Conservation (phyloP, 2,113 vertebrate species). For the Psilopogon haemacephalus region DNA sequence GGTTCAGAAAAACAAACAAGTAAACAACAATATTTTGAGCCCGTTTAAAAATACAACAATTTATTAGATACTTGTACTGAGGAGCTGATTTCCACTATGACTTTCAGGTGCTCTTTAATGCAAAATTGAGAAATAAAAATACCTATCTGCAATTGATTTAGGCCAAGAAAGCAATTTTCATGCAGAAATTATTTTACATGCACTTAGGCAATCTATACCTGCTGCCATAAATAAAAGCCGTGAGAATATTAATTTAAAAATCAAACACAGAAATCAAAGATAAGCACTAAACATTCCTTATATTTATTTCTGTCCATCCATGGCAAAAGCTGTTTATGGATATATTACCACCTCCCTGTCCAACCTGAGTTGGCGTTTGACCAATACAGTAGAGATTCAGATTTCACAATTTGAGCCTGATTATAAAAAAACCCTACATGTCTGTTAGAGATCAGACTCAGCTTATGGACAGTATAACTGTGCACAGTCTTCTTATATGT, state of each 20-base stretch:
- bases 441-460: not conserved
- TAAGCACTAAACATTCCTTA: not conserved
- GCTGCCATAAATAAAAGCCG: not conserved
- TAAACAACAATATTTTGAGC: not conserved
- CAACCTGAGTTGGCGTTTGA: not conserved
- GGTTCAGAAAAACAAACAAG: too few species aligned
- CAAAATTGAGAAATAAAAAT: not conserved
- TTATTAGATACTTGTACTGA: not conserved
- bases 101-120: not conserved
- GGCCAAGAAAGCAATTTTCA: not conserved
- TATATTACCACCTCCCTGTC: not conserved
- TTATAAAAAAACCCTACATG: not conserved
- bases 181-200: not conserved
- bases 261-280: not conserved
- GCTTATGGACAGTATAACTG: not conserved
- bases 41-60: not conserved
- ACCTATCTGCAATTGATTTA: not conserved
- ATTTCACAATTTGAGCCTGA: not conserved
- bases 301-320: not conserved
- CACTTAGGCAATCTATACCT: not conserved
- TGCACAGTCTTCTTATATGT: not conserved
- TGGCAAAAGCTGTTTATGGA: not conserved
- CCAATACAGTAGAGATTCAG: not conserved
- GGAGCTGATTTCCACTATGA: not conserved
- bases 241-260: not conserved